Conservation (phyloP, 1,140 invertebrate species). For the Anastrepha obliqua region DNA sequence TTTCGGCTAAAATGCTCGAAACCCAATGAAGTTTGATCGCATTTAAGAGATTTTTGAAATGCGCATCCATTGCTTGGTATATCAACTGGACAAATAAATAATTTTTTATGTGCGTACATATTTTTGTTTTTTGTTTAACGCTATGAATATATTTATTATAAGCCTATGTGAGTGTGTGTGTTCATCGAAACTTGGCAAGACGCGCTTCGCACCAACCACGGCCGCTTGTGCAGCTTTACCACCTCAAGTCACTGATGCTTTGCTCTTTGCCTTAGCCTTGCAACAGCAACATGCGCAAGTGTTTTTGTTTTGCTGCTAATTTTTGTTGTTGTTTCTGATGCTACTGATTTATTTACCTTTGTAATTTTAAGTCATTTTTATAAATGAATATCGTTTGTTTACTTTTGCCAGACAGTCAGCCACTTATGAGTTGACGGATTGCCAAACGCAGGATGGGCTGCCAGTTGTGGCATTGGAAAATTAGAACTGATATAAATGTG, state of each 20-base stretch:
- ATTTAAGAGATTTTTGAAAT: background rate
- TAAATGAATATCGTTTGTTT: constrained; percentile 62
- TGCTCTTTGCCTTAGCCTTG: background rate
- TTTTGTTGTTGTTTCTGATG: constrained; percentile 30
- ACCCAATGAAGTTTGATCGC: constrained; percentile 43
- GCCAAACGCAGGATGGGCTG: background rate
- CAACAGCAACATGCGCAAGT: constrained; percentile 10
- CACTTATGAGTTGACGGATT: constrained; percentile 37
- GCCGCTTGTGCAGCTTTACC: background rate
- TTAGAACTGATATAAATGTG: constrained; percentile 13
- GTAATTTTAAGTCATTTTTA: constrained; percentile 64
- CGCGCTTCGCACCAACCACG: background rate
- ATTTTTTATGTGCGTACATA: constrained; percentile 29
- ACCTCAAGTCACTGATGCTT: background rate
- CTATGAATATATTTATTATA: background rate
- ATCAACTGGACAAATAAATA: background rate
- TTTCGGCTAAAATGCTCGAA: constrained; percentile 36
- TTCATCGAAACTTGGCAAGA: background rate
- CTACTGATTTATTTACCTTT: constrained; percentile 63
- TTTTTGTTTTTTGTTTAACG: background rate
- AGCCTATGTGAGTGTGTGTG: background rate
- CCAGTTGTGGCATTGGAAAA: background rate
- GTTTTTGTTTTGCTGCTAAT: constrained; percentile 7
- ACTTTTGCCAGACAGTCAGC: constrained; percentile 28
- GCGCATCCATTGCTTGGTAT: background rate